Conservation (phyloP, 1,140 invertebrate genomes). For the Augochlora pura region DNA sequence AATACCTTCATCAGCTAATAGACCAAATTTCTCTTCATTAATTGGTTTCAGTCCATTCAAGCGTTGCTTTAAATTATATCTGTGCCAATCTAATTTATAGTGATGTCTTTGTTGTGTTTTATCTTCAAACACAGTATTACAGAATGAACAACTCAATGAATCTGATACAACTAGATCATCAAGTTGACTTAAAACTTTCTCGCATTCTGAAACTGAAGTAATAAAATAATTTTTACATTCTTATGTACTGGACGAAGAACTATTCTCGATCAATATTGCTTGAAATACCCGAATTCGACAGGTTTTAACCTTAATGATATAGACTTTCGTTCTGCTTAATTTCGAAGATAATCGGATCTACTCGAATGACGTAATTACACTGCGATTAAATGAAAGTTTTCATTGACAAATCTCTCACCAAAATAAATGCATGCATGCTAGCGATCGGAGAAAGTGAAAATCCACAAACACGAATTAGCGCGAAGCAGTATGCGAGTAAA, state of each 20-base stretch:
- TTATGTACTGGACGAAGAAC: not conserved
- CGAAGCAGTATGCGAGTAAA: not conserved
- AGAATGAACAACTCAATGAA: constrained; percentile 81
- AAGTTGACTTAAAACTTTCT: constrained; percentile 63
- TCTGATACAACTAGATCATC: constrained; percentile 79
- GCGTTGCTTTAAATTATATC: constrained; percentile 87
- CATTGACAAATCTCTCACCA: not conserved
- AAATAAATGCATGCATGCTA: not conserved
- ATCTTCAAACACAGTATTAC: constrained; percentile 79
- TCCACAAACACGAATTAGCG: not conserved
- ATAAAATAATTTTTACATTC: not conserved
- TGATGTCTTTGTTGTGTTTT: constrained; percentile 81
- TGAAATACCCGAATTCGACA: not conserved
- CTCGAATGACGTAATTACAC: not conserved
- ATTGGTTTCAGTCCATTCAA: constrained; percentile 81
- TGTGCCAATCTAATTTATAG: constrained; percentile 87
- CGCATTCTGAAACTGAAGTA: constrained; percentile 65
- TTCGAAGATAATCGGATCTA: not conserved
- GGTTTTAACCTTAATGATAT: not conserved
- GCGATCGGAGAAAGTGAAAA: not conserved
- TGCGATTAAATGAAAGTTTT: not conserved
- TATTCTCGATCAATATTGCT: not conserved
- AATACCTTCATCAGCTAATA: constrained; percentile 73
- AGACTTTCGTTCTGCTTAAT: not conserved
- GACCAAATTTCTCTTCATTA: constrained; percentile 82